These are phyloP conservation scores for Equus quagga DNA, from an alignment of 2,113 vertebrate genomes.

Conservation along the genomic window DNA sequence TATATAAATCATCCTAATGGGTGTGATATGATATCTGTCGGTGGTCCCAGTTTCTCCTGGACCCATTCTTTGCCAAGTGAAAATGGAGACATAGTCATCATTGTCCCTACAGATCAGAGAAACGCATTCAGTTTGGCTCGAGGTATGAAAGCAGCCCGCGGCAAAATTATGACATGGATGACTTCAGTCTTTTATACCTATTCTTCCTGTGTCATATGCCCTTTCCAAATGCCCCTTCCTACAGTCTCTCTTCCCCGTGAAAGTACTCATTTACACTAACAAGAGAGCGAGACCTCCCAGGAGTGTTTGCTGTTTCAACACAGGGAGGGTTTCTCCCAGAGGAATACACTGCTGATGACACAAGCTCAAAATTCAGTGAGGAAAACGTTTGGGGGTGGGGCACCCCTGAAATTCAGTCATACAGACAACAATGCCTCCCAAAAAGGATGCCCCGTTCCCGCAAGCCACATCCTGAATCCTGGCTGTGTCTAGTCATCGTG, in stretches of 20 bases:
- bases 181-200: not conserved
- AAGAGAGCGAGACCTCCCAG: not conserved
- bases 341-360: not conserved
- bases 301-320: not conserved
- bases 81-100: not conserved
- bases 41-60: not conserved
- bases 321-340: not conserved
- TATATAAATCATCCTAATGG: too few relatives aligned
- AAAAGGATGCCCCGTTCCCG: not conserved
- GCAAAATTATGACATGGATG: not conserved
- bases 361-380: not conserved
- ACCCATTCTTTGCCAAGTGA: not conserved
- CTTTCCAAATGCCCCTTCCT: not conserved
- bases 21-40: not conserved
- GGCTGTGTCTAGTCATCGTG: fast-evolving
- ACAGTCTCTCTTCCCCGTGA: not conserved
- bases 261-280: not conserved
- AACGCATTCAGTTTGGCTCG: not conserved
- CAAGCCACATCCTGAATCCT: not conserved
- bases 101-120: not conserved
- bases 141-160: not conserved
- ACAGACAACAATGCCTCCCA: not conserved
- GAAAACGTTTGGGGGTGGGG: not conserved
- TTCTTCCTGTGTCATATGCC: not conserved
- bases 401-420: not conserved